Percentiles rank a stretch among this genome's conserved stretches.
Evolutionary conservation across 2,888 invertebrate species (phyloP).

Genomic region (Cryptops parisi): DNA sequence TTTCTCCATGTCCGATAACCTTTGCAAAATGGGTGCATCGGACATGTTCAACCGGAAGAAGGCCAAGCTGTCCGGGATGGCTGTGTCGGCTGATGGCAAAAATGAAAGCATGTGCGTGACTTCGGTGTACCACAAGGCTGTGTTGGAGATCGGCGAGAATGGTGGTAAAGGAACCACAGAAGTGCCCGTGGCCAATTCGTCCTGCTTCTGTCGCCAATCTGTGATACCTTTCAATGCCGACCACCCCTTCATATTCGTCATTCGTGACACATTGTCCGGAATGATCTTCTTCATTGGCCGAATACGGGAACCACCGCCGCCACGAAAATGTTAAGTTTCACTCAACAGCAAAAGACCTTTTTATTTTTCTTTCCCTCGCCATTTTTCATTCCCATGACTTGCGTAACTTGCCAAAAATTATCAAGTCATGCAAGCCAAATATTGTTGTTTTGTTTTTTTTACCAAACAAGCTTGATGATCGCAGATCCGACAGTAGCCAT

Average conservation of each 20-base stretch:
- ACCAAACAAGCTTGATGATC: no score
- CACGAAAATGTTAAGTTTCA: slow-evolving; percentile 7
- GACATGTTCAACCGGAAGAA: slow-evolving; percentile 9
- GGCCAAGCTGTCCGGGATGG: slow-evolving; percentile 15
- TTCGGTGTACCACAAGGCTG: not conserved
- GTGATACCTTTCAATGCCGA: slow-evolving; percentile 18
- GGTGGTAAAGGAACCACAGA: not conserved
- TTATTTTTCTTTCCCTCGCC: no score
- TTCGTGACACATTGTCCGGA: slow-evolving; percentile 19
- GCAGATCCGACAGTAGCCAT: no score
- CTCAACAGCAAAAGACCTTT: no score
- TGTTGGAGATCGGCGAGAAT: slow-evolving; percentile 1
- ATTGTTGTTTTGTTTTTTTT: no score
- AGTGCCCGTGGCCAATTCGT: not conserved
- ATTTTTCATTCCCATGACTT: no score
- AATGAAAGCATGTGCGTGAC: slow-evolving; percentile 2
- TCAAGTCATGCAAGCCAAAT: no score
- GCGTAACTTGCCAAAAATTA: no score
- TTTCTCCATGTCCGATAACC: slow-evolving; percentile 5
- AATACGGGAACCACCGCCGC: slow-evolving; percentile 17
- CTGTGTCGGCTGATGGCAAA: not conserved
- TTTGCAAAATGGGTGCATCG: slow-evolving; percentile 10
- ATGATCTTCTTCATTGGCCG: slow-evolving; percentile 21
- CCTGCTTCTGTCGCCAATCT: slow-evolving; percentile 2
- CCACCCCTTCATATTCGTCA: slow-evolving; percentile 22